Conservation (phyloP, 2,113 vertebrate genomes). For the Nymphicus hollandicus region DNA sequence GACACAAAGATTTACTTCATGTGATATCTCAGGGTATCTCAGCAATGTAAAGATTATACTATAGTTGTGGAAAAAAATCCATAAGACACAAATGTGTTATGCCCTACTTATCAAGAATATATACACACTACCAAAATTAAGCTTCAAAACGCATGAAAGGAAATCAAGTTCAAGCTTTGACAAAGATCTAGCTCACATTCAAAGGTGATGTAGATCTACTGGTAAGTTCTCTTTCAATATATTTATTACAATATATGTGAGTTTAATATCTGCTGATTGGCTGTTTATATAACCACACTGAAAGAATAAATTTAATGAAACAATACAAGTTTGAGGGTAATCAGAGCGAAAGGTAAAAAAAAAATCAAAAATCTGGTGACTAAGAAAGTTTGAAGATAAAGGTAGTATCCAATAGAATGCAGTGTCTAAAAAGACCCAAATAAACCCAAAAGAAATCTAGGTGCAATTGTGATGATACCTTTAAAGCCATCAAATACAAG, state of each 20-base stretch:
- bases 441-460: not conserved
- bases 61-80: not conserved
- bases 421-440: not conserved
- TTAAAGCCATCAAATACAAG: not conserved
- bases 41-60: not conserved
- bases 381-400: not conserved
- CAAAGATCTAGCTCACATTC: not conserved
- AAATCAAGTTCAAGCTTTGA: not conserved
- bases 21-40: not conserved
- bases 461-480: not conserved
- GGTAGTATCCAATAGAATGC: not conserved
- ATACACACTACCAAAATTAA: not conserved
- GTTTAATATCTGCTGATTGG: not conserved
- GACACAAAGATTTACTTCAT: not conserved
- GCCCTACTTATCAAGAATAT: not conserved
- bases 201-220: not conserved
- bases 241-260: not conserved
- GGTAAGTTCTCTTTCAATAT: not conserved
- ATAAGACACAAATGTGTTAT: not conserved
- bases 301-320: not conserved
- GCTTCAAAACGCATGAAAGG: not conserved
- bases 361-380: not conserved
- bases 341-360: not conserved
- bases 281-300: not conserved
- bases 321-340: not conserved